These are phyloP conservation scores for Alectura lathami DNA, from an alignment of 2,113 vertebrate species.

Conservation along the genomic window DNA sequence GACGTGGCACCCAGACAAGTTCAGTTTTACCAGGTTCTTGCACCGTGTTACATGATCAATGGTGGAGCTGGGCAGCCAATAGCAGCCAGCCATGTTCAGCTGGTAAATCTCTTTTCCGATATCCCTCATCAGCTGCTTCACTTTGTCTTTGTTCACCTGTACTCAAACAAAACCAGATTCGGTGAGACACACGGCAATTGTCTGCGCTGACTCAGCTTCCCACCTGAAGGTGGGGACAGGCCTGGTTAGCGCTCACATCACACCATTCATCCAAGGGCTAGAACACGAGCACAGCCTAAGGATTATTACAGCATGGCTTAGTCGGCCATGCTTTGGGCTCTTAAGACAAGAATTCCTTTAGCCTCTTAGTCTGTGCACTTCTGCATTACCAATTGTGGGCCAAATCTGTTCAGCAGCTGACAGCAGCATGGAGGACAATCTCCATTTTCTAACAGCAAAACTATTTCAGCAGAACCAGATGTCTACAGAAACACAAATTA, in stretches of 20 bases:
- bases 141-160: conserved; percentile 85
- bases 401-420: neutral
- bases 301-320: neutral
- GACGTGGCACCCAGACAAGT: conserved; percentile 89
- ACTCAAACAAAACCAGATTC: conserved; percentile 8
- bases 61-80: conserved; percentile 87
- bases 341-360: neutral
- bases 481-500: neutral
- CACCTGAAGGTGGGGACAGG: neutral
- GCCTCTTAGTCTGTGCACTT: neutral
- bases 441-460: neutral
- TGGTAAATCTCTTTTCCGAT: conserved; percentile 85
- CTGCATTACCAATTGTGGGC: neutral
- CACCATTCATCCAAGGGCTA: neutral
- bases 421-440: neutral
- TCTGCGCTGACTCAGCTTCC: neutral
- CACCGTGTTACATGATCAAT: conserved; percentile 86
- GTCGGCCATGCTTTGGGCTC: neutral
- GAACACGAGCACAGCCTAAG: neutral
- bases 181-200: neutral
- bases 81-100: conserved; percentile 91
- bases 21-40: conserved; percentile 86
- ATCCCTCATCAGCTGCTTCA: conserved; percentile 82
- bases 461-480: neutral
- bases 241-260: neutral